A percentile compares a stretch with the other conserved stretches of the same genome.
These are phyloP conservation scores for Gavialis gangeticus DNA, from an alignment of 2,113 vertebrate species.

Conservation along the genomic window DNA sequence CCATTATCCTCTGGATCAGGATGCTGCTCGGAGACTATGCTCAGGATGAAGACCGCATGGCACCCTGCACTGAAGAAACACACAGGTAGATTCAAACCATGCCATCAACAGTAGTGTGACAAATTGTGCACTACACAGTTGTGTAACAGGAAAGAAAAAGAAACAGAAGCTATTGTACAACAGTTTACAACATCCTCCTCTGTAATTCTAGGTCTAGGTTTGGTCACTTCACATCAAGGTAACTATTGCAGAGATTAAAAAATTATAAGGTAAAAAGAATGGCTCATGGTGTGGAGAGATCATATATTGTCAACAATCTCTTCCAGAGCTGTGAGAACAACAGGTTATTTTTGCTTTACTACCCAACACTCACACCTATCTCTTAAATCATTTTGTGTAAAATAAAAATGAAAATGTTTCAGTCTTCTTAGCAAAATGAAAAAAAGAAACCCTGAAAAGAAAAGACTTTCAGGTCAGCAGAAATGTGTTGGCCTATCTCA, in stretches of 20 bases:
- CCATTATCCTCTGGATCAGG: conserved; percentile 1
- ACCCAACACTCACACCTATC: neutral
- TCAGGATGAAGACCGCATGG: neutral
- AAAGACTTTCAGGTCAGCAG: no score
- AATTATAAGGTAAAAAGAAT: neutral
- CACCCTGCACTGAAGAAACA: neutral
- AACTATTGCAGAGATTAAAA: neutral
- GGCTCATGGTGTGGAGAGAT: neutral
- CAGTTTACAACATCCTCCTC: neutral
- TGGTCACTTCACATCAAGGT: neutral
- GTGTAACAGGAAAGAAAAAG: neutral
- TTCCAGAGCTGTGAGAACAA: neutral
- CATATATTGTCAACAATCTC: neutral
- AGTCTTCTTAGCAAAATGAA: neutral
- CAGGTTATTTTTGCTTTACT: neutral
- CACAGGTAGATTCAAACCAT: neutral
- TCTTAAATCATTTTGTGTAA: neutral
- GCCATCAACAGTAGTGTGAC: neutral
- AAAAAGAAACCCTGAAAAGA: neutral
- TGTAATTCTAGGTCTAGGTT: neutral
- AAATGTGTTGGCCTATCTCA: no score
- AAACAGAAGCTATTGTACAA: neutral
- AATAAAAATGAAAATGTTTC: neutral
- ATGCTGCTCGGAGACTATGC: neutral
- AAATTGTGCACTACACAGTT: neutral